These are phyloP conservation scores for Macropus fuliginosus DNA, from an alignment of 2,797 vertebrate genomes.

Conservation along the genomic window DNA sequence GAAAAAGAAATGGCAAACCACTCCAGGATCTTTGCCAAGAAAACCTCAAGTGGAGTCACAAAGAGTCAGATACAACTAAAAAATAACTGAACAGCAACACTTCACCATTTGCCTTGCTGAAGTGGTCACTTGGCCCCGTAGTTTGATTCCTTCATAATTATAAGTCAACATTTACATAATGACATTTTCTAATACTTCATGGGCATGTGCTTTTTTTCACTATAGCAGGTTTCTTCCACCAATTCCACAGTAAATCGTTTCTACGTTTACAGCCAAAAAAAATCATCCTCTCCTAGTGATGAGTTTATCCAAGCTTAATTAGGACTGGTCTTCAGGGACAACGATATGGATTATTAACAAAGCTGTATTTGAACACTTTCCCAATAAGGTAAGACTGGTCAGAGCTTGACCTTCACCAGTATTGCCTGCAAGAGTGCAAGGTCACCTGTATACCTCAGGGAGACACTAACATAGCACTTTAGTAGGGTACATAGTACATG, in stretches of 20 bases:
- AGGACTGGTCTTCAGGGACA: background rate
- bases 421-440: background rate
- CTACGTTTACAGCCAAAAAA: background rate
- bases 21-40: too few species aligned
- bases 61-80: too few species aligned
- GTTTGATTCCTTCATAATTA: too few species aligned
- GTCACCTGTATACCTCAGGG: background rate
- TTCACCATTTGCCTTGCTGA: background rate
- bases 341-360: background rate
- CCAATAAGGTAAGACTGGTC: background rate
- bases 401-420: background rate
- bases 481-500: background rate
- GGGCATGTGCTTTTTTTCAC: background rate
- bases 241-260: background rate
- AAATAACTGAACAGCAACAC: too few species aligned
- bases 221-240: background rate
- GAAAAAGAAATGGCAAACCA: too few species aligned
- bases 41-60: too few species aligned
- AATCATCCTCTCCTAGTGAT: background rate
- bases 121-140: background rate
- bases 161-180: too few species aligned
- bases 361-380: background rate
- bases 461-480: background rate
- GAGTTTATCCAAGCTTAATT: background rate
- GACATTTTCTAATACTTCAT: background rate